Percentiles rank a stretch among this genome's conserved stretches.
Conservation (phyloP, 2,888 invertebrate species). For the Clanis bilineata region DNA sequence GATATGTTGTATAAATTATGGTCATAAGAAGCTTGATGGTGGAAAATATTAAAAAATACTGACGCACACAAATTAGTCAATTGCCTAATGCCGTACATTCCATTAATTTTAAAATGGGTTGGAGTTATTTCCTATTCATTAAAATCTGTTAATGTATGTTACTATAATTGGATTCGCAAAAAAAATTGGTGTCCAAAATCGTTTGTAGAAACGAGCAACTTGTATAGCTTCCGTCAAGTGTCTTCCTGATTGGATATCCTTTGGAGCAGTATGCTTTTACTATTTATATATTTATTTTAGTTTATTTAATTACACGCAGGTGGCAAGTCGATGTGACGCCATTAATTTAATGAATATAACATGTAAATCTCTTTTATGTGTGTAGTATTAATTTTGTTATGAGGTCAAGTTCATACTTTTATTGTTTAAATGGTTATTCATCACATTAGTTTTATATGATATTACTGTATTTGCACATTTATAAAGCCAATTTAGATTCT, state of each 20-base stretch:
- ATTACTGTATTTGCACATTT: background rate
- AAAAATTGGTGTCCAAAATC: conserved; percentile 1
- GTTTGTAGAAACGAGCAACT: conserved; percentile 1
- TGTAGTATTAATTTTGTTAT: background rate
- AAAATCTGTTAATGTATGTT: background rate
- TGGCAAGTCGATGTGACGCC: background rate
- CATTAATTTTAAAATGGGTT: conserved; percentile 16
- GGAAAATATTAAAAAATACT: background rate
- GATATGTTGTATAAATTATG: conserved; percentile 68
- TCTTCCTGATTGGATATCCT: conserved; percentile 38
- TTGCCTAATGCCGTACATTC: conserved; percentile 25
- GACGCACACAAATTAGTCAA: conserved; percentile 3
- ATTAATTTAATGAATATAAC: background rate
- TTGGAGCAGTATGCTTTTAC: background rate
- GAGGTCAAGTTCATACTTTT: background rate
- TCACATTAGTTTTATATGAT: background rate
- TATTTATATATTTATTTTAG: conserved; percentile 12
- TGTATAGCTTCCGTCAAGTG: conserved; percentile 33
- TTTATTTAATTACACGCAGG: background rate
- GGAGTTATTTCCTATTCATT: conserved; percentile 11
- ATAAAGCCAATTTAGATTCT: background rate
- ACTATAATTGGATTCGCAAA: background rate
- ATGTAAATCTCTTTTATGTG: background rate
- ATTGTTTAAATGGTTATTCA: background rate
- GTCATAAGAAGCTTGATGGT: conserved; percentile 32